Evolutionary conservation across 2,888 invertebrate species (phyloP).

Genomic region (Drosophila macrospina): DNA sequence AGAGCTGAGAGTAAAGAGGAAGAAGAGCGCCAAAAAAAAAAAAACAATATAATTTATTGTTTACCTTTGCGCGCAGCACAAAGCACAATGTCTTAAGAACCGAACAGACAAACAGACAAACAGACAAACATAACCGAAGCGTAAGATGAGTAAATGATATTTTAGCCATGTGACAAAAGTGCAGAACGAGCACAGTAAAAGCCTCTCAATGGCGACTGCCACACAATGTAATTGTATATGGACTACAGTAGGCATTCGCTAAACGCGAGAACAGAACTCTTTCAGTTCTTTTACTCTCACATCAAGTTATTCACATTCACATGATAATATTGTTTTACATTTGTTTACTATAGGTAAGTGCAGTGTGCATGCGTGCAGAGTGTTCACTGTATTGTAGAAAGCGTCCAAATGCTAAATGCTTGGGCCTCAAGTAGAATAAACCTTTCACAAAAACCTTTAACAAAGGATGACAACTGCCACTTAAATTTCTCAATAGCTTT

Average conservation of each 20-base stretch:
- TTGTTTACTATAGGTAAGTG: too few relatives aligned
- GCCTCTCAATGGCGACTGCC: conserved; percentile 1
- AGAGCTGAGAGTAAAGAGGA: conserved; percentile 2
- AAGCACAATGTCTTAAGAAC: conserved; percentile 26
- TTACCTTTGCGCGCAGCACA: conserved; percentile 34
- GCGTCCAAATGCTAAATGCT: conserved; percentile 45
- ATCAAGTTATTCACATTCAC: background rate
- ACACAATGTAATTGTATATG: conserved; percentile 39
- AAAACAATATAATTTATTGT: conserved; percentile 75
- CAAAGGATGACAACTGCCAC: conserved; percentile 56
- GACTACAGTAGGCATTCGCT: conserved; percentile 16
- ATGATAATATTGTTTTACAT: too few relatives aligned
- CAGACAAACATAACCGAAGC: conserved; percentile 1
- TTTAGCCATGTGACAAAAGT: conserved; percentile 45
- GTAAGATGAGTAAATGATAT: conserved; percentile 49
- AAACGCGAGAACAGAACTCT: too few relatives aligned
- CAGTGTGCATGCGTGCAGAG: conserved; percentile 2
- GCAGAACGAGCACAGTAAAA: conserved; percentile 44
- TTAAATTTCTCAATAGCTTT: conserved; percentile 60
- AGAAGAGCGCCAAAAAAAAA: conserved; percentile 58
- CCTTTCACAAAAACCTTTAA: conserved; percentile 39
- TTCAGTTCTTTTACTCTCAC: too few relatives aligned
- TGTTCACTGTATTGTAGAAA: conserved; percentile 47
- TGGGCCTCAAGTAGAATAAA: conserved; percentile 15
- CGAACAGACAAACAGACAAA: conserved; percentile 4